Conservation (phyloP, 2,888 invertebrate genomes). For the Cephus nigrinus region DNA sequence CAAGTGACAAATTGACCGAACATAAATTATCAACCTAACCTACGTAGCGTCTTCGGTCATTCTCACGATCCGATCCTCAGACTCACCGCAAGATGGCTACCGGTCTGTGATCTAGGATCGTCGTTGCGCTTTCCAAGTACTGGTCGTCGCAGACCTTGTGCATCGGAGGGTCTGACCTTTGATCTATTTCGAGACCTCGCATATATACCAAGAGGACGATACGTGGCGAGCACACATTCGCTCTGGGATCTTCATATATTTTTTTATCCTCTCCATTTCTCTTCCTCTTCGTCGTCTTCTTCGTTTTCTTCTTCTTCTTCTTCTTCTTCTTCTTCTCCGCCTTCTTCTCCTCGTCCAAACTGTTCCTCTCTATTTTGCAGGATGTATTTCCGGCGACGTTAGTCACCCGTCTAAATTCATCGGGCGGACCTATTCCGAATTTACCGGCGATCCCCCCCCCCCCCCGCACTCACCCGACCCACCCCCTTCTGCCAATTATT, state of each 20-base stretch:
- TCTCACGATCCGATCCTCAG: not conserved
- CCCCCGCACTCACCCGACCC: conserved; percentile 13
- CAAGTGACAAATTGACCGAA: no score
- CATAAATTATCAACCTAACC: no score
- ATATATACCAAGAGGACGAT: not conserved
- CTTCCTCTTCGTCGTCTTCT: not conserved
- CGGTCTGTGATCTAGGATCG: not conserved
- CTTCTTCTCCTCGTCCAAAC: not conserved
- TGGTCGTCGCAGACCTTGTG: conserved; percentile 1
- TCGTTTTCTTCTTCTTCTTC: not conserved
- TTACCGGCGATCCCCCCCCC: not conserved
- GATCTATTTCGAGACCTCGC: conserved; percentile 31
- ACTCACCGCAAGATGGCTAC: not conserved
- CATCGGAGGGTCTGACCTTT: conserved; percentile 26
- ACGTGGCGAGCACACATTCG: conserved; percentile 3
- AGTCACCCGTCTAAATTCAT: conserved; percentile 43
- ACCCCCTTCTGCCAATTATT: not conserved
- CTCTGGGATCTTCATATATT: not conserved
- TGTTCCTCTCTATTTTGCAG: not conserved
- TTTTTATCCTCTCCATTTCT: not conserved
- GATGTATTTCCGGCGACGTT: conserved; percentile 47
- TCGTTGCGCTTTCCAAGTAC: not conserved
- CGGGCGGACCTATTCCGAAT: not conserved
- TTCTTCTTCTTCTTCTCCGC: not conserved
- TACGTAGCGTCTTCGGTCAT: not conserved